phyloP scores from a whole-genome alignment of 2,888 invertebrate species.

The Linnaemya vulpina region DNA sequence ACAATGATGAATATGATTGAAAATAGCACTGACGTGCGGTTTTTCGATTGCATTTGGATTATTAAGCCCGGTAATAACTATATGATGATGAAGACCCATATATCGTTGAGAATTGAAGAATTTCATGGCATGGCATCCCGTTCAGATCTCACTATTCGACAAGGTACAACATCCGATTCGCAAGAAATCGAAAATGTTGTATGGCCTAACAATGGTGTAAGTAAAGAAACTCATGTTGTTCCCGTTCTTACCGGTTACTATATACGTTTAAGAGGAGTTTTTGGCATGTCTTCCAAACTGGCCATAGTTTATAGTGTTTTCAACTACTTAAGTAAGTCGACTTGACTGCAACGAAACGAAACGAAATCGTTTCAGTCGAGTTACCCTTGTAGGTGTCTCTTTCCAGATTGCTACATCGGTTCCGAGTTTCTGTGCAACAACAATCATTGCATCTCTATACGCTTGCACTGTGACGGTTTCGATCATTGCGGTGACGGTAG shows the following conservation, averaged over 20 bases:
- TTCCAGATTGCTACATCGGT: slow-evolving; percentile 86
- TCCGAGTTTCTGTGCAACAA: slow-evolving; percentile 89
- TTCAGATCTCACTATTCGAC: slow-evolving; percentile 86
- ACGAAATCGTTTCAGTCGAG: background rate
- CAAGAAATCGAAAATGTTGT: slow-evolving; percentile 85
- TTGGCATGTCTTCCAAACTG: slow-evolving; percentile 86
- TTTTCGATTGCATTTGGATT: slow-evolving; percentile 89
- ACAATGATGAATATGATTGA: slow-evolving; percentile 90
- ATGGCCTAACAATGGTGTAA: slow-evolving; percentile 84
- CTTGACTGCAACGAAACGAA: background rate
- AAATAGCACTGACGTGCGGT: slow-evolving; percentile 84
- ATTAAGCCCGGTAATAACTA: slow-evolving; percentile 87
- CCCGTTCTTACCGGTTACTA: slow-evolving; percentile 87
- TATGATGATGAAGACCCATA: slow-evolving; percentile 87
- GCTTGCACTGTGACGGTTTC: slow-evolving; percentile 89
- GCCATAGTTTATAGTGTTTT: slow-evolving; percentile 89
- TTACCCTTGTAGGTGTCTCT: background rate
- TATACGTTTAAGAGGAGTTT: slow-evolving; percentile 87
- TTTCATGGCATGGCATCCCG: slow-evolving; percentile 86
- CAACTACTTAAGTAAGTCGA: slow-evolving; percentile 86
- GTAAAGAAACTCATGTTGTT: slow-evolving; percentile 85
- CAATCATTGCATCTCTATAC: slow-evolving; percentile 87
- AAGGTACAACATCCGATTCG: slow-evolving; percentile 87
- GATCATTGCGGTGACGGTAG: slow-evolving; percentile 90
- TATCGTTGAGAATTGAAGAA: slow-evolving; percentile 86